Base-by-base conservation (phyloP, 1,140 invertebrate species). In the Tetragonula clypearis region DNA sequence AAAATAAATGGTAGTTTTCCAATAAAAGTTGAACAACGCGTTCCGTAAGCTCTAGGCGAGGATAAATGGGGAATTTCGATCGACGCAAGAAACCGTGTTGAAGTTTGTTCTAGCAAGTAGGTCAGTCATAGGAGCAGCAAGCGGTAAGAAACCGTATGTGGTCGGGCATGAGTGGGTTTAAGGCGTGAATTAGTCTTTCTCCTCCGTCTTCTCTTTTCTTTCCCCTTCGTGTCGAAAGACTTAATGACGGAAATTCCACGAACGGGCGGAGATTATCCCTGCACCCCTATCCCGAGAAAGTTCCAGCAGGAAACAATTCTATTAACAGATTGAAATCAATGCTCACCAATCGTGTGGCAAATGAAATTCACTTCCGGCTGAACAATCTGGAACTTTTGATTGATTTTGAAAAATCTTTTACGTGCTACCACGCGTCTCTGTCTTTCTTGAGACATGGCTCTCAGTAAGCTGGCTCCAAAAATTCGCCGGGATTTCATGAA, bases 211-310 rank as follows among this genome's bases (percentile, higher is more conserved):
- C 35, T 68, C 49, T 15, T 77, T 65, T 11, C 21, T 26, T 53
- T 12, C n/a, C 14, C 41, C 60, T 49, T 30, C 19, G 1, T 21
- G 77, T 53, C 30, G 65, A 35, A 79, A 68, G 65, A 79, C 77
- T 79, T 56, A 68, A 79, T 79, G 65, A 14, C 55, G 65, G 49
- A 55, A 68, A 79, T 79, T 79, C 77, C 49, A 55, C 62, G 62
- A 79, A 12, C 77, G 14, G 21, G 14, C 19, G n/a, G 21, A 21
- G 26, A 35, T 55, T 79, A 41, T 26, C 49, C 14, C 53, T 21
- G 73, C n/a, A 66, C 23, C 41, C 53, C 41, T 21, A 2, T 65
- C 26, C 19, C 35, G 58, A 23, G 30, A n/a, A 76, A 76, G 49
- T 58, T 55, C 2, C 21, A 15, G 0, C 26, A 26, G 26, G 21